Percentiles rank a stretch among this genome's conserved stretches.
These are phyloP conservation scores for Erinaceus europaeus DNA, from an alignment of 2,113 vertebrate species.

Conservation along the genomic window DNA sequence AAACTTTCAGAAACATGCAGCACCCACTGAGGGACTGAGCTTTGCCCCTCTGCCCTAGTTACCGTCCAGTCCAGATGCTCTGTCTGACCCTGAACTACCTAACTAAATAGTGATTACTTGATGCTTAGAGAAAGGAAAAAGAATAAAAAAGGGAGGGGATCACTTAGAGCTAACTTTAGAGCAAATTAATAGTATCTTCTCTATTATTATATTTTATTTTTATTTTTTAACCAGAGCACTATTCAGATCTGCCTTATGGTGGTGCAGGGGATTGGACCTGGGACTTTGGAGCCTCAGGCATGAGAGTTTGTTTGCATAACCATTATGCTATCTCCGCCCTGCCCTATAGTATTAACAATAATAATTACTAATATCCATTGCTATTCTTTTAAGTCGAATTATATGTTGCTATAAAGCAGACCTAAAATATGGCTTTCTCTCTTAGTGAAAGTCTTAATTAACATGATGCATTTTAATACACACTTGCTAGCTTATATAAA, in stretches of 20 bases:
- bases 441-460: slow-evolving; percentile 71
- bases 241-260: too few relatives aligned
- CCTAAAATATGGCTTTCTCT: slow-evolving; percentile 66
- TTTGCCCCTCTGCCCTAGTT: neutral
- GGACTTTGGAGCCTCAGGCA: too few relatives aligned
- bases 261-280: too few relatives aligned
- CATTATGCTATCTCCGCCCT: too few relatives aligned
- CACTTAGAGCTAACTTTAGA: slow-evolving; percentile 12
- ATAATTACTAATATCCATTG: slow-evolving; percentile 32
- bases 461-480: slow-evolving; percentile 63
- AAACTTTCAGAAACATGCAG: neutral
- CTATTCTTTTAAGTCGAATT: slow-evolving; percentile 70
- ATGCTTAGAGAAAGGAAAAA: slow-evolving; percentile 12
- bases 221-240: too few relatives aligned
- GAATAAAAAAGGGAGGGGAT: too few relatives aligned
- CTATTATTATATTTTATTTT: too few relatives aligned
- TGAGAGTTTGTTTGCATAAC: too few relatives aligned
- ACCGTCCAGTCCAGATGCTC: neutral
- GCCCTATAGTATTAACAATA: slow-evolving; percentile 52
- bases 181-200: slow-evolving; percentile 66
- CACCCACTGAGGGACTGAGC: too few relatives aligned
- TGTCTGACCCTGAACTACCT: neutral
- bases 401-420: slow-evolving; percentile 59
- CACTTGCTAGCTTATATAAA: slow-evolving; percentile 34
- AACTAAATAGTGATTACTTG: neutral